Evolutionary conservation across 1,140 invertebrate species (phyloP), one percentile per base, ranked within the genome.

Genomic region (Lanistes nyassanus): DNA sequence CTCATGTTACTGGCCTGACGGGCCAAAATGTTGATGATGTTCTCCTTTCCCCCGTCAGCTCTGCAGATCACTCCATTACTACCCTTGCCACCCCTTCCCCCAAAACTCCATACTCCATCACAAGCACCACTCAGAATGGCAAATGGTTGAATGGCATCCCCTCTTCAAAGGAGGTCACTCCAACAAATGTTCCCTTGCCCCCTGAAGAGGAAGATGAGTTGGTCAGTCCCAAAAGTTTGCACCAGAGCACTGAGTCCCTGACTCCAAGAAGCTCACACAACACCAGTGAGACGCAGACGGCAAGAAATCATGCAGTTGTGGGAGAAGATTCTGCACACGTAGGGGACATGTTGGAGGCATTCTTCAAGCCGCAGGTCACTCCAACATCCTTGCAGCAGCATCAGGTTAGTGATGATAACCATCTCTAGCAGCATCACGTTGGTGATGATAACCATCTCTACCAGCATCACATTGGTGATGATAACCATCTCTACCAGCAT

Each of bases 1-100:
- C 86, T 19, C 84, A 88, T 58, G 88, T 89, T 31, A 87, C 88
- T 21, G 84, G 82, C 1, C 81, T 88, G 70, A 78, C 74, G 16
- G 70, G 70, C 4, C 70, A 72, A 11, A 83, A 86, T 55, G 85
- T 85, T 19, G 85, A 86, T 51, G 77, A 79, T 21, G 53, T 74
- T 31, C 42, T 78, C 47, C 36, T 62, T 37, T 84, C 85, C 5
- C 85, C 84, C 5, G 76, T 76, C 26, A 84, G 84, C 69, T 80
- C 80, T 56, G 76, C 72, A 4, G 79, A 82, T 47, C 78, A 77
- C 42, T 80, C 82, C 31, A 65, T 68, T 51, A 36, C 68, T 19
- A 31, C 26, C 3, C 39, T 62, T 36, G 26, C 67, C n/a, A 36
- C 55, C 6, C 26, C 75, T 31, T 58, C 68, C n/a, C 68, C 77